Base-by-base conservation (phyloP, 2,888 invertebrate species). In the Drosophila niveifrons region DNA sequence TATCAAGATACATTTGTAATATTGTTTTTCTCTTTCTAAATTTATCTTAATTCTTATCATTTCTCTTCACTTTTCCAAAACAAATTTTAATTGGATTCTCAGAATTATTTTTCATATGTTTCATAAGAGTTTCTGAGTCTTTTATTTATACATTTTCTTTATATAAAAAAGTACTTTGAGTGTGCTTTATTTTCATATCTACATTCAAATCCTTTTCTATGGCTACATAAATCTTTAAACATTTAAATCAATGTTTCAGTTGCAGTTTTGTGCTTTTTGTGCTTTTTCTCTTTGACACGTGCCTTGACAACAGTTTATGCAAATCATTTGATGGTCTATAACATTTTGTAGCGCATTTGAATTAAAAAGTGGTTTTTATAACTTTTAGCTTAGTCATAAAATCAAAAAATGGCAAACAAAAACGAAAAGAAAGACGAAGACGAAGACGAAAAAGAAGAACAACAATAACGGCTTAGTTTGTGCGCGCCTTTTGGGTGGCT, bases 301-400 rank as follows among this genome's bases (percentile, higher is more conserved):
- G 75, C 76, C 34, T 15, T 7, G 15, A 44, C 51, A 41, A 51
- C 64, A 62, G 66, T 67, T 78, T 78, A 75, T 75, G 78, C 78
- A 75, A 78, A 78, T 75, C 58, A 52, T 72, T 78, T 78, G 65
- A 78, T 72, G 66, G 66, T 53, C 65, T 18, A 75, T 75, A 59
- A 75, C 61, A 72, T 65, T 77, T 78, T 72, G 75, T 59, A 61
- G 61, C 57, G 67, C 47, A 51, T 75, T 77, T 58, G 57, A 77
- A 75, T 77, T 70, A 66, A 75, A 69, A 78, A 75, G 67, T 66
- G 39, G 62, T 57, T 74, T 74, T 77, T 71, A 67, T 66, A 48
- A 52, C 47, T 69, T 65, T 69, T 17, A 44, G 61, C 51, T 48
- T 48, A 15, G 63, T 64, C 72, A 46, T 77, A 74, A 77, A 77